Base-by-base conservation (phyloP, 2,888 invertebrate species). In the Lordiphosa fenestrarum region DNA sequence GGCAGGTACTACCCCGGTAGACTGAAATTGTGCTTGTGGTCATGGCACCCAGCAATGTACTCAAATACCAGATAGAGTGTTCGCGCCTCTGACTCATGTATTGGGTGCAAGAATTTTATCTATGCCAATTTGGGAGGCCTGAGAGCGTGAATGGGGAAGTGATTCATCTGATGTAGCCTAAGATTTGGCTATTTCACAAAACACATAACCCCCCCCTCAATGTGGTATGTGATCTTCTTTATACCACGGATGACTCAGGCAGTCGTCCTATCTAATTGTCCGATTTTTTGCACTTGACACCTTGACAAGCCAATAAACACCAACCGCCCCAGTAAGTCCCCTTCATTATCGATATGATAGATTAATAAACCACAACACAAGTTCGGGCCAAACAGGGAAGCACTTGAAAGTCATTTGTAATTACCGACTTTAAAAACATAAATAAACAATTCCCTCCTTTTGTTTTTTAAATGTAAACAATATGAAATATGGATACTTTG, bases 11-110 rank as follows among this genome's bases (percentile, higher is more conserved):
- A 54, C 30, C 30, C 3, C 3, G 10, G 35, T 21, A 30, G 38
- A n/a, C 15, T 6, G 21, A 6, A 42, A 19, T 21, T 15, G 37
- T 35, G 25, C 5, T 23, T 23, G 23, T 23, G 23, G 23, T 23
- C 23, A 23, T 23, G 23, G 23, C n/a, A 39, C 25, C n/a, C 15
- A 9, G 37, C 35, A 39, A 54, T 33, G 48, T 65, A 49, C 66
- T 3, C n/a, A 15, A 7, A 12, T 47, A 30, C 30, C 30, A 30
- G 30, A 30, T 30, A 30, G 9, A 9, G 6, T 6, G 1, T 6
- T 6, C 6, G 30, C n/a, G 25, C 25, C 6, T 21, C 7, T 63
- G 52, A 63, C n/a, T 62, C 63, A 46, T 19, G 5, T 33, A 19
- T 59, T 39, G 33, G 30, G 30, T 30, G 30, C 30, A 30, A 30